Base-by-base conservation (phyloP, 2,113 vertebrate genomes). In the Myiopsitta monachus region DNA sequence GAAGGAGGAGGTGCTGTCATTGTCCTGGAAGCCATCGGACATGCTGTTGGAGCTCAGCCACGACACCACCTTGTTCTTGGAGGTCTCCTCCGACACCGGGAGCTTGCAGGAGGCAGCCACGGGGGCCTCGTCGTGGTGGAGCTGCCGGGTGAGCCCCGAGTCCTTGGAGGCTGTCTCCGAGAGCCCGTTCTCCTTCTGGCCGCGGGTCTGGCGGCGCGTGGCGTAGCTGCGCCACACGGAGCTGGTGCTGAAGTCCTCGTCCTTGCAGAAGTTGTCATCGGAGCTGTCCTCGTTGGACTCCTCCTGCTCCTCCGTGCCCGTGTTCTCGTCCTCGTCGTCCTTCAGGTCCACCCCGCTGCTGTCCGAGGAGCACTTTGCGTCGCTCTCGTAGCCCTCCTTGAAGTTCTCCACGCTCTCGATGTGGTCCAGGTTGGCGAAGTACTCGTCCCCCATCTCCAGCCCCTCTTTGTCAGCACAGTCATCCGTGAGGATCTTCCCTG, bases 321-420 rank as follows among this genome's bases (percentile, higher is more conserved):
- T 98, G 38, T 99, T 98, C 0, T 99, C 99, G 0, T 99, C 98
- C 2, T 98, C 98, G 12, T 98, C 97, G 2, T 94, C 98, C 96
- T 95, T 98, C 79, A 99, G 90, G 95, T 99, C 99, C 46, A 99
- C 99, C 0, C 99, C 99, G 12, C 99, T 99, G 95, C 99, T 99
- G 91, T 99, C 99, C 0, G 99, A 99, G 75, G 99, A 99, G 88
- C 98, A 99, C 70, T 98, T 98, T 9, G 98, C 99, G 15, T 99
- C 99, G 13, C 99, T 99, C 96, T 99, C 99, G 30, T 99, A 99
- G 44, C 99, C 99, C 74, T 99, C 99, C 96, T 99, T 99, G 96
- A 99, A 99, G 97, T 99, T 99, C 97, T 99, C 99, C 97, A 99
- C 99, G 7, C 99, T 99, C 98, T 99, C 99, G 1, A 99, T 99